Evolutionary conservation across 2,888 invertebrate species (phyloP).

Genomic region (Pachymerium ferrugineum): DNA sequence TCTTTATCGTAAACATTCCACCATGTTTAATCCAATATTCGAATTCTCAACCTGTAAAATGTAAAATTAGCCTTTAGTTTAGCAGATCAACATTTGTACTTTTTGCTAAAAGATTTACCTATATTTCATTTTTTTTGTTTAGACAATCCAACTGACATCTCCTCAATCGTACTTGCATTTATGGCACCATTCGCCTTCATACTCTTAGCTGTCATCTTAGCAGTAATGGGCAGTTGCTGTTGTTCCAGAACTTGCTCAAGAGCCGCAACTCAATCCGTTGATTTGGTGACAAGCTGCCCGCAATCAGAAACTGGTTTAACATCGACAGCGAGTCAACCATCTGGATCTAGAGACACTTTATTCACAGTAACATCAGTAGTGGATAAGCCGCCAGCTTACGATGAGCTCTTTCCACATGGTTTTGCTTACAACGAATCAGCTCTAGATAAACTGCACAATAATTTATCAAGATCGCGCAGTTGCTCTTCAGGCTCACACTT

Average conservation of each 20-base stretch:
- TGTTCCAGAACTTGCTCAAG: not conserved
- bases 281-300: no score
- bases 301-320: not conserved
- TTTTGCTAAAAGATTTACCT: no score
- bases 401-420: slow-evolving; percentile 17
- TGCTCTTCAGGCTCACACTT: not conserved
- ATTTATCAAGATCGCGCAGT: not conserved
- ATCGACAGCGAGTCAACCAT: not conserved
- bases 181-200: slow-evolving; percentile 32
- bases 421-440: not conserved
- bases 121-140: not conserved
- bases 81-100: no score
- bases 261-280: not conserved
- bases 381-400: slow-evolving; percentile 30
- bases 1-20: no score
- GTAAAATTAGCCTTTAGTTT: no score
- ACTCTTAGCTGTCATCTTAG: slow-evolving; percentile 27
- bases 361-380: not conserved
- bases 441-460: not conserved
- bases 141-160: slow-evolving; percentile 20
- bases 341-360: not conserved
- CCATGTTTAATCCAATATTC: no score
- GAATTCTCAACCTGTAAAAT: no score
- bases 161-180: slow-evolving; percentile 30
- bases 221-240: slow-evolving; percentile 30